Conservation (phyloP, 2,113 vertebrate genomes). For the Desmodus rotundus region DNA sequence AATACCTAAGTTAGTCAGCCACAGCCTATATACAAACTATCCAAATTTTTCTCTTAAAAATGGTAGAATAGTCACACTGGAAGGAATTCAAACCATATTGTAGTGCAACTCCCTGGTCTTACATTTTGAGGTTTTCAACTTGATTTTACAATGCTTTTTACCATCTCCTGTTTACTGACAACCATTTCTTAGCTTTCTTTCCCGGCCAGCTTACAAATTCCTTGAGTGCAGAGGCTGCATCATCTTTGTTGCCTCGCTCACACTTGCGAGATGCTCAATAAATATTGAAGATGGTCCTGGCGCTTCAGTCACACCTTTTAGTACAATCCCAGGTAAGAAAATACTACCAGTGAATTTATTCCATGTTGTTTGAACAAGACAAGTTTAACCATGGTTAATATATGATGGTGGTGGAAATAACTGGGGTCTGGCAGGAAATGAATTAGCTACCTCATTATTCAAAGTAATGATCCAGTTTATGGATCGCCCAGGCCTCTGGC, state of each 20-base stretch:
- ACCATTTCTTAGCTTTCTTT: background rate
- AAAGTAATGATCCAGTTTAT: background rate
- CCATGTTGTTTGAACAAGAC: background rate
- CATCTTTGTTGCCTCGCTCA: background rate
- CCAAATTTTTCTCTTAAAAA: background rate
- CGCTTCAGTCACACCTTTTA: background rate
- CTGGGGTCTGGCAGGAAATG: background rate
- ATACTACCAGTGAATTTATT: background rate
- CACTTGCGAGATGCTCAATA: background rate
- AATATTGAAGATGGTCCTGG: background rate
- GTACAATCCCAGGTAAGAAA: background rate
- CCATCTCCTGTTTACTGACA: background rate
- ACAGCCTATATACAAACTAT: background rate
- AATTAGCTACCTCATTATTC: background rate
- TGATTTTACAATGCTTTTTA: background rate
- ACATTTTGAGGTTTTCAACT: background rate
- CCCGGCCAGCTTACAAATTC: background rate
- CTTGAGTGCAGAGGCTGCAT: background rate
- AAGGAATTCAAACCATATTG: background rate
- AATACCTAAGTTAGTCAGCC: constrained; percentile 11
- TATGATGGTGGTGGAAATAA: background rate
- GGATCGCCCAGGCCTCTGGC: background rate
- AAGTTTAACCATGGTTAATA: background rate
- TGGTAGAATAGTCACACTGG: background rate
- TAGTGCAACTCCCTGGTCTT: background rate